phyloP scores from a whole-genome alignment of 1,140 invertebrate genomes.

The Bombus sylvicola region DNA sequence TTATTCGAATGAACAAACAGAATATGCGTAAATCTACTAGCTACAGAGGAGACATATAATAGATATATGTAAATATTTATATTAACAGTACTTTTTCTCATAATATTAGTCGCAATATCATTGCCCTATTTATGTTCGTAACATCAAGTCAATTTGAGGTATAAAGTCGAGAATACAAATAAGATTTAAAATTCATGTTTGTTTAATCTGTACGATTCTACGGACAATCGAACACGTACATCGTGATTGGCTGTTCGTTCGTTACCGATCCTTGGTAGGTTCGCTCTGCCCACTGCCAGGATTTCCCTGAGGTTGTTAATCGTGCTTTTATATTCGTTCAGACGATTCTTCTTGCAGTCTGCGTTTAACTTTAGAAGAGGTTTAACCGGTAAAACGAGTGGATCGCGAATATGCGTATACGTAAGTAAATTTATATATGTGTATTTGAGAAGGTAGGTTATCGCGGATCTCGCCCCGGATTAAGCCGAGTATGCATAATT shows the following conservation, averaged over 20 bases:
- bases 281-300: background rate
- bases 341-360: constrained; percentile 5
- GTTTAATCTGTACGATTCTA: background rate
- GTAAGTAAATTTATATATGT: constrained; percentile 9
- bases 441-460: background rate
- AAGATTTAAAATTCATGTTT: background rate
- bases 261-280: background rate
- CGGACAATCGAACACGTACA: background rate
- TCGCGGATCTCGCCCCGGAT: background rate
- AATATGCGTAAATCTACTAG: too few relatives aligned
- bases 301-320: background rate
- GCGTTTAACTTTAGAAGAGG: constrained; percentile 17
- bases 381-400: background rate
- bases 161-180: background rate
- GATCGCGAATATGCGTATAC: background rate
- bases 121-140: background rate
- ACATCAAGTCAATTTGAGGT: background rate
- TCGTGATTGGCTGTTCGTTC: constrained; percentile 18
- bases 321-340: constrained; percentile 17
- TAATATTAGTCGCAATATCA: background rate
- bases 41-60: too few relatives aligned
- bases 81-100: background rate
- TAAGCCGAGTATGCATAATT: background rate
- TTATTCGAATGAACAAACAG: too few relatives aligned
- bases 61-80: background rate